phyloP scores from a whole-genome alignment of 2,113 vertebrate species.

The Ochotona princeps region DNA sequence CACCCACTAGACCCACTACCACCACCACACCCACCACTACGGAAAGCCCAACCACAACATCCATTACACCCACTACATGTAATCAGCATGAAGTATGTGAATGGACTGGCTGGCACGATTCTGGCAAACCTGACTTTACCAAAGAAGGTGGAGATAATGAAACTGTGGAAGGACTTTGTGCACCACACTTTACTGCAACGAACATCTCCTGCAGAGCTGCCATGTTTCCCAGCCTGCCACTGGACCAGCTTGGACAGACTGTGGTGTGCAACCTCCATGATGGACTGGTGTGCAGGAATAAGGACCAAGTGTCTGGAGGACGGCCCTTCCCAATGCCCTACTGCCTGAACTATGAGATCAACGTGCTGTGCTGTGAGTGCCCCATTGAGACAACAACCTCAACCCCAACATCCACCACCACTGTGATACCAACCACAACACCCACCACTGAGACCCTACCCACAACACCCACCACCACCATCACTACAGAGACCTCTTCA shows the following conservation, averaged over 20 bases:
- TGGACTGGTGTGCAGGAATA: constrained; percentile 85
- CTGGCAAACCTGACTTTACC: constrained; percentile 46
- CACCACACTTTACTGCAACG: fast-evolving
- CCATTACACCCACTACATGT: neutral
- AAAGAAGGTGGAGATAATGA: constrained; percentile 82
- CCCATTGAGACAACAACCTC: too few species aligned
- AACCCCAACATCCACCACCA: too few species aligned
- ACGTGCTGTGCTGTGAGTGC: constrained; percentile 80
- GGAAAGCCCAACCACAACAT: fast-evolving
- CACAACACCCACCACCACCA: too few species aligned
- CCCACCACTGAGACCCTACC: fast-evolving
- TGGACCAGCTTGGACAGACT: constrained; percentile 81
- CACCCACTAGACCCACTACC: neutral
- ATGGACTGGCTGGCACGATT: constrained; percentile 85
- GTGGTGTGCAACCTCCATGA: constrained; percentile 77
- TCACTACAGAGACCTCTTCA: too few species aligned
- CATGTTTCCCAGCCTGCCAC: neutral
- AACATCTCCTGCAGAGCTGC: constrained; percentile 83
- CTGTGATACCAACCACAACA: neutral
- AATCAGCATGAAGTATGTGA: constrained; percentile 41
- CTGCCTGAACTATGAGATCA: constrained; percentile 86
- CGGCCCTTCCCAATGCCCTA: neutral
- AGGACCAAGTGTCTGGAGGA: constrained; percentile 77
- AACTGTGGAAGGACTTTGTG: constrained; percentile 50
- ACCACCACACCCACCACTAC: neutral